phyloP scores from a whole-genome alignment of 2,888 invertebrate species.

The Acleris sparsana region DNA sequence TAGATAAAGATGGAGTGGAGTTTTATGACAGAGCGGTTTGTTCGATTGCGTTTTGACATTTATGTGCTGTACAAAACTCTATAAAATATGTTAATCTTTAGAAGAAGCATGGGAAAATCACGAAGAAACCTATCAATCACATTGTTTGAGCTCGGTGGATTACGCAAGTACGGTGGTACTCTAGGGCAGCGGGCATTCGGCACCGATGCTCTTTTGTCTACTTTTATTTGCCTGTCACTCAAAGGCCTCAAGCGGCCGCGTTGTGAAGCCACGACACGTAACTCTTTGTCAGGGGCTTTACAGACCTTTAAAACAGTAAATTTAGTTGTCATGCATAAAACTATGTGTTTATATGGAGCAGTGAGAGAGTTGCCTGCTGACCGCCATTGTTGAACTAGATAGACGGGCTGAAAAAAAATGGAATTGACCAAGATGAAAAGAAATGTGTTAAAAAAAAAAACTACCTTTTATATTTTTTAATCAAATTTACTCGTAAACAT shows the following conservation, averaged over 20 bases:
- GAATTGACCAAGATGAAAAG: constrained; percentile 49
- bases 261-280: constrained; percentile 70
- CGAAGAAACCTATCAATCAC: constrained; percentile 26
- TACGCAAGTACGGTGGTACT: constrained; percentile 35
- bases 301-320: constrained; percentile 71
- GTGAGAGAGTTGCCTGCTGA: constrained; percentile 36
- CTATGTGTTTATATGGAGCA: constrained; percentile 65
- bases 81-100: constrained; percentile 14
- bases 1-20: neutral
- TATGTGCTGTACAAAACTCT: neutral
- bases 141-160: constrained; percentile 30
- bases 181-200: constrained; percentile 30
- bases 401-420: too few species aligned
- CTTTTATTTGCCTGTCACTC: constrained; percentile 80
- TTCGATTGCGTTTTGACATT: neutral
- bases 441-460: constrained; percentile 20
- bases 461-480: neutral
- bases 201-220: constrained; percentile 63
- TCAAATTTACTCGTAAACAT: too few species aligned
- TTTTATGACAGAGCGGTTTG: neutral
- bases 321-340: constrained; percentile 78
- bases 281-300: constrained; percentile 69
- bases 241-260: constrained; percentile 63
- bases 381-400: constrained; percentile 43
- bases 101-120: constrained; percentile 20